Base-by-base conservation (phyloP, 2,888 invertebrate species). In the Hypomecis punctinalis region DNA sequence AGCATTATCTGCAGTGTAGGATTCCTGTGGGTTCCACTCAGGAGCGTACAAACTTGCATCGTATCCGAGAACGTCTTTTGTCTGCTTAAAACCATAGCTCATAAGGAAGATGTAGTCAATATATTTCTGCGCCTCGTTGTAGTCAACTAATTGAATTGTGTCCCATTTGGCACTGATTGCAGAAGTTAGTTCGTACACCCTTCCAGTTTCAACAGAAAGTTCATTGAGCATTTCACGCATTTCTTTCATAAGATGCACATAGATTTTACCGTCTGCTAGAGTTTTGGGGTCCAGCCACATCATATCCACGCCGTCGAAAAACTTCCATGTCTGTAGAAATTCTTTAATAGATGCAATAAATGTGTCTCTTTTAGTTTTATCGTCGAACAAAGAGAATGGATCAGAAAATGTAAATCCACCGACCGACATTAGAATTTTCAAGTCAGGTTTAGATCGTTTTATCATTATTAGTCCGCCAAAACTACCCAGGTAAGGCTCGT, bases 141-240 rank as follows among this genome's bases (percentile, higher is more conserved):
- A 93, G 72, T 93, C 89, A 0, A 93, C 90, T 2, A 93, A 91
- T 76, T 93, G 93, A 51, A 93, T 92, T 72, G 92, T 93, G 70
- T 93, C 92, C 93, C 93, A 93, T 61, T 93, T 93, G 42, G 93
- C 85, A 61, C 93, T 93, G 72, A 93, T 93, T 11, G 93, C 93
- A 9, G 93, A 93, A 1, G 93, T 93, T 59, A 93, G 71, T 73
- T 93, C 93, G 76, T 91, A 93, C 74, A 86, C 91, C 80, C 71
- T 90, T 13, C 93, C 93, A 64, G 87, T 92, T 49, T 87, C 83
- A 53, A 83, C 82, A 1, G 90, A 86, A 4, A 93, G 76, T 10
- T 89, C 88, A 67, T 91, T 88, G 48, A 93, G 72, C 93, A 93
- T 93, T 47, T 85, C 82, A 55, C 93, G 87, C 2, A 93, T 77